Evolutionary conservation across 2,888 invertebrate species (phyloP), one percentile per base, ranked within the genome.

Genomic region (Acrocera orbiculus): DNA sequence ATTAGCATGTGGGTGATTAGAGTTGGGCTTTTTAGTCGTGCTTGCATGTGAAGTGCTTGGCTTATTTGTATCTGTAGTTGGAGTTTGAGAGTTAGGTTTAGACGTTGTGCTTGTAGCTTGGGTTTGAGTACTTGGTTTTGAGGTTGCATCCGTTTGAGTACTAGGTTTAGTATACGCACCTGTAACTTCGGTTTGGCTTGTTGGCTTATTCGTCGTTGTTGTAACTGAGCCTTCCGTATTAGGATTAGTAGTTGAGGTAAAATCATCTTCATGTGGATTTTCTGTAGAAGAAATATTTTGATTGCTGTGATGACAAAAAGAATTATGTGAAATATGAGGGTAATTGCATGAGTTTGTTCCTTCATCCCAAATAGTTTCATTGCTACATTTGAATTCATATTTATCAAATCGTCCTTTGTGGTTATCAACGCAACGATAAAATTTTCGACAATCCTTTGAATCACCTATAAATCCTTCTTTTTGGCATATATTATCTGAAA

Each of bases 311-410:
- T n/a, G n/a, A n/a, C n/a, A n/a, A n/a, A n/a, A n/a, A n/a, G n/a
- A n/a, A n/a, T n/a, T n/a, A n/a, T n/a, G n/a, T n/a, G n/a, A n/a
- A n/a, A n/a, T n/a, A n/a, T n/a, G n/a, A n/a, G n/a, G n/a, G 47
- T 69, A 62, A 49, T 70, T 70, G 44, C 72, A 78, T 2, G 69
- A 66, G 46, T 68, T 64, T 33, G 67, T 57, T n/a, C 63, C 62
- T 47, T 69, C 66, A 46, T 75, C 73, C 76, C 76, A 78, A n/a
- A 67, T 67, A 1, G 77, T 77, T 22, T 73, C 75, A 36, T 67
- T 65, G 1, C 70, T 70, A 46, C 77, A 77, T 32, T 61, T 54
- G 45, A 74, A 76, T 30, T 73, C 69, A 45, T 68, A 67, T 46
- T 64, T 67, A 2, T 55, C 64, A 35, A 53, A 65, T 14, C 59